Base-by-base conservation (phyloP, 2,797 vertebrate genomes). In the Bradypodion pumilum region DNA sequence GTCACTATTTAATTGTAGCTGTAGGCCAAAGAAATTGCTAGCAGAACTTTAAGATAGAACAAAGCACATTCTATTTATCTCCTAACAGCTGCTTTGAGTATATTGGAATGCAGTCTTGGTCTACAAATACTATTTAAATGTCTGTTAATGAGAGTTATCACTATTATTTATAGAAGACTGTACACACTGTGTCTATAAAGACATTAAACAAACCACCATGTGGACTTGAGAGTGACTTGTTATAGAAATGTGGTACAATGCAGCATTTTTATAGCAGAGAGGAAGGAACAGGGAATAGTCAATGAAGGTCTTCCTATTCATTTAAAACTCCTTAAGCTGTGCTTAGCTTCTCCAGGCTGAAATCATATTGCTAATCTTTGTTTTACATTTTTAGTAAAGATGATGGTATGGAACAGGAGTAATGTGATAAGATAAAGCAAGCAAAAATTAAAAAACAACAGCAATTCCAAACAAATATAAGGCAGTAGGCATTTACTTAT, bases 91-190 rank as follows among this genome's bases (percentile, higher is more conserved):
- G 25, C 29, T 66, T 87, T 87, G 78, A 6, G 7, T 75, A 10
- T 52, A 12, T 40, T 77, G 29, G 85, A 65, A 79, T 75, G 56
- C 77, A 86, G 72, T 7, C 23, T 81, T 72, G 56, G 42, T 76
- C 32, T 37, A 84, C 82, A 3, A 21, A 6, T 78, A 78, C n/a
- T 49, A 82, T 82, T 74, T 76, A 81, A 70, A 42, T 69, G 56
- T 27, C 86, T 77, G 80, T 86, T 89, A 86, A 88, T 44, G 63
- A 83, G 78, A 1, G 1, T 68, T 86, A 78, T 12, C 25, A 32
- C 62, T 63, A 62, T 44, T 75, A 12, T 12, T 82, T 80, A 75
- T 12, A 44, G 52, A 19, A 81, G 69, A 81, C 44, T 69, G 27
- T 77, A 66, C 13, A 73, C 79, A 70, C 32, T 59, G 84, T 68